Percentiles rank a stretch among this genome's conserved stretches.
Conservation (phyloP, 1,140 invertebrate genomes). For the Diachasma alloeum region DNA sequence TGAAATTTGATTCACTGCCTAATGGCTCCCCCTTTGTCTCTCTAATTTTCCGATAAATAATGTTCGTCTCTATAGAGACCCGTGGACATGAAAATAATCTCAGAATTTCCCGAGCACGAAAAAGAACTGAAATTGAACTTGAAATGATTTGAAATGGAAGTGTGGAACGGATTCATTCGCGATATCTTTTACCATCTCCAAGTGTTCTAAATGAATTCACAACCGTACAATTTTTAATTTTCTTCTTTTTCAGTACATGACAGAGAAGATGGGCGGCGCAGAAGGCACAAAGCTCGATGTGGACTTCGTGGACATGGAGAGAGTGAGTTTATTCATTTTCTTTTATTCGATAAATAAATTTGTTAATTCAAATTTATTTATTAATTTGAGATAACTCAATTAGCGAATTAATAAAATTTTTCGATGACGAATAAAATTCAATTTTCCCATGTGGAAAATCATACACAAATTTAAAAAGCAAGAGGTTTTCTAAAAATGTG, state of each 20-base stretch:
- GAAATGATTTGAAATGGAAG: too few species aligned
- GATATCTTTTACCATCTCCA: neutral
- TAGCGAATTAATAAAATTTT: too few species aligned
- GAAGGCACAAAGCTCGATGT: slow-evolving; percentile 99
- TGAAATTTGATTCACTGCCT: neutral
- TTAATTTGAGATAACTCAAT: neutral
- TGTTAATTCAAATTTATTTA: neutral
- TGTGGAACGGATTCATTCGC: neutral
- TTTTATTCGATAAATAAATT: neutral
- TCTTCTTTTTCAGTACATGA: slow-evolving; percentile 89
- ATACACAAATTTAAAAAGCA: too few species aligned
- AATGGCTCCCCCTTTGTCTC: neutral
- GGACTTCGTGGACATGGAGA: slow-evolving; percentile 99
- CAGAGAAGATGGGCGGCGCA: slow-evolving; percentile 99
- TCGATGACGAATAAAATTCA: too few species aligned
- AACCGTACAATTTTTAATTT: slow-evolving; percentile 18
- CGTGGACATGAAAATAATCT: neutral
- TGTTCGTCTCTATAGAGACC: neutral
- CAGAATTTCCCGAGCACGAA: neutral
- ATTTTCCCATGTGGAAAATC: too few species aligned
- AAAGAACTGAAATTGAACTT: neutral
- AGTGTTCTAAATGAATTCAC: neutral
- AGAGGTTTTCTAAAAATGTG: too few species aligned
- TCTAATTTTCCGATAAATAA: neutral
- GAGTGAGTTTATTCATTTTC: slow-evolving; percentile 72